phyloP scores from a whole-genome alignment of 2,888 invertebrate genomes.

The Archips xylosteana region DNA sequence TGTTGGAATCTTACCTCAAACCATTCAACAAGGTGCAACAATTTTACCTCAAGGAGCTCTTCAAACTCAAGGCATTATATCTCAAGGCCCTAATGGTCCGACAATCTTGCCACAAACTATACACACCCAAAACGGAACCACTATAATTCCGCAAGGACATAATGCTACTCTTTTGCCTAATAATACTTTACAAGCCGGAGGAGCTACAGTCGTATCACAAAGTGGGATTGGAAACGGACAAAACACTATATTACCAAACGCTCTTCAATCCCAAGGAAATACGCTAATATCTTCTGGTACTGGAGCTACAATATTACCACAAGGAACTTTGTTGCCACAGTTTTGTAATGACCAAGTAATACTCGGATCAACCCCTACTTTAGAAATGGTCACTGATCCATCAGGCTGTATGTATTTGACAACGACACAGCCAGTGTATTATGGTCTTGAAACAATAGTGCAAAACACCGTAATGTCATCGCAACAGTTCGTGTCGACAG shows the following conservation, averaged over 20 bases:
- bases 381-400: slow-evolving; percentile 88
- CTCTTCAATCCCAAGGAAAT: slow-evolving; percentile 83
- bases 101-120: slow-evolving; percentile 87
- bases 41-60: slow-evolving; percentile 86
- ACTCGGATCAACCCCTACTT: slow-evolving; percentile 86
- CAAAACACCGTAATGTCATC: slow-evolving; percentile 96
- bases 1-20: slow-evolving; percentile 84
- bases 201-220: slow-evolving; percentile 77
- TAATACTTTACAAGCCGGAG: slow-evolving; percentile 72
- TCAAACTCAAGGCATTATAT: slow-evolving; percentile 81
- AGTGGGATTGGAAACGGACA: slow-evolving; percentile 81
- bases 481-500: slow-evolving; percentile 93
- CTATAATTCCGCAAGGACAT: slow-evolving; percentile 87
- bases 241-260: slow-evolving; percentile 80
- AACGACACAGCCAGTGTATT: slow-evolving; percentile 91
- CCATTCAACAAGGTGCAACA: slow-evolving; percentile 83
- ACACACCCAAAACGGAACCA: slow-evolving; percentile 85
- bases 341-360: slow-evolving; percentile 87
- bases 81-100: slow-evolving; percentile 84
- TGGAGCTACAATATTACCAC: slow-evolving; percentile 87
- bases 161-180: slow-evolving; percentile 74
- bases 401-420: slow-evolving; percentile 86
- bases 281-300: slow-evolving; percentile 80
- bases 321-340: slow-evolving; percentile 83
- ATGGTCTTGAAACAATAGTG: slow-evolving; percentile 94